These are phyloP conservation scores for Andrena cerasifolii DNA, from an alignment of 1,140 invertebrate genomes.

Conservation along the genomic window DNA sequence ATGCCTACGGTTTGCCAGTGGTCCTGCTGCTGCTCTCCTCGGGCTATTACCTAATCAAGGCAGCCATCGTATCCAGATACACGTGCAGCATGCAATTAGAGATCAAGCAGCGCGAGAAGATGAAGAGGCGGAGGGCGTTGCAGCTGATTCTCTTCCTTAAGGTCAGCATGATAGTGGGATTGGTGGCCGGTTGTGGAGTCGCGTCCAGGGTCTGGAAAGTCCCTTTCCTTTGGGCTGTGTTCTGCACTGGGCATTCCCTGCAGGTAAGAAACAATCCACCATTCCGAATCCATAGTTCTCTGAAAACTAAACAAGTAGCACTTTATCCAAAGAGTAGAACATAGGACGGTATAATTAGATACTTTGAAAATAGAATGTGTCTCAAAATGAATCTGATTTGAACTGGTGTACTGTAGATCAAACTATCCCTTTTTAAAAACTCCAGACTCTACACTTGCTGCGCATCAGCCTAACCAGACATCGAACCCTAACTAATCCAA, in stretches of 20 bases:
- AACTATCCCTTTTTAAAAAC: too few species aligned
- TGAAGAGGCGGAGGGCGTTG: constrained; percentile 83
- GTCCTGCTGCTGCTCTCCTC: constrained; percentile 76
- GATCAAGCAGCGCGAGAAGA: constrained; percentile 84
- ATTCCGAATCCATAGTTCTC: not conserved
- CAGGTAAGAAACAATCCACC: constrained; percentile 66
- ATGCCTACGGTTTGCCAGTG: constrained; percentile 80
- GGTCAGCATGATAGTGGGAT: constrained; percentile 80
- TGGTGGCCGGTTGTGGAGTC: constrained; percentile 78
- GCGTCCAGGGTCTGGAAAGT: constrained; percentile 75
- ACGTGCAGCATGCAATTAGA: constrained; percentile 83
- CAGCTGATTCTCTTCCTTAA: constrained; percentile 85
- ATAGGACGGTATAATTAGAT: too few species aligned
- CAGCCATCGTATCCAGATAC: constrained; percentile 81
- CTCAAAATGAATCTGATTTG: too few species aligned
- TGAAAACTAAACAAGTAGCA: too few species aligned
- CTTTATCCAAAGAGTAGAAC: too few species aligned
- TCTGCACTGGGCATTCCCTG: constrained; percentile 78
- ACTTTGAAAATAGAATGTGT: too few species aligned
- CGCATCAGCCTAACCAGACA: too few species aligned
- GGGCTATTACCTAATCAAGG: constrained; percentile 78
- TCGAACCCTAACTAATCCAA: too few species aligned
- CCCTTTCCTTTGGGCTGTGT: constrained; percentile 78
- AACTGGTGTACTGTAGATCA: too few species aligned
- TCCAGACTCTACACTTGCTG: too few species aligned